Base-by-base conservation (phyloP, 2,113 vertebrate genomes). In the Equus quagga region DNA sequence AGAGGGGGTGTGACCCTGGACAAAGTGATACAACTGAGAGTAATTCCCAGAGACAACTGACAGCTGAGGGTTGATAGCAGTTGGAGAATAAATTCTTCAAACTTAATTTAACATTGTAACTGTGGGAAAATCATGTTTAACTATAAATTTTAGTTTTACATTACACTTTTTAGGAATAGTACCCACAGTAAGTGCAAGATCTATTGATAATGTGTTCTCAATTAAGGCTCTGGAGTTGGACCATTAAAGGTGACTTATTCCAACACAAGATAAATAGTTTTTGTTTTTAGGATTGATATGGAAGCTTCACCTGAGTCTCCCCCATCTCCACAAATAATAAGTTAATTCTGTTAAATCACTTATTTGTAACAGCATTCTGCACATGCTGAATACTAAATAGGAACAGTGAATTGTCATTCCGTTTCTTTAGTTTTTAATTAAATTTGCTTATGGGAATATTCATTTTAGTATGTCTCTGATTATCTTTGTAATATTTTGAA, bases 401-500 rank as follows among this genome's bases (percentile, higher is more conserved):
- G 73, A 92, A 51, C 2, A 80, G 23, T 86, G 33, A 75, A 51
- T 70, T 83, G 2, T 76, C 26, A 70, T 44, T 82, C 11, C 33
- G 1, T 41, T n/a, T 51, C 70, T 75, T 76, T 76, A 64, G 15
- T 85, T 89, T 96, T 94, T 84, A 96, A 86, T 95, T 93, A 44
- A 70, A 19, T 81, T 78, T 94, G 49, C 8, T 94, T 33, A 67
- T 96, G 49, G 26, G 6, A 54, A 89, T 96, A 54, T 72, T 95
- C 36, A 82, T 86, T 94, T 94, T 78, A 92, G 28, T 76, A 54
- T 17, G 91, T 8, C 6, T 78, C 23, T 81, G 62, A 89, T 92
- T 93, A 89, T 89, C 33, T 92, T 58, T 93, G 28, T 72, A 49
- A 60, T 92, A 78, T 95, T 95, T 95, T 96, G 49, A 96, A 92